These are phyloP conservation scores for Platichthys stellatus DNA, from an alignment of 2,113 vertebrate genomes.

Conservation along the genomic window DNA sequence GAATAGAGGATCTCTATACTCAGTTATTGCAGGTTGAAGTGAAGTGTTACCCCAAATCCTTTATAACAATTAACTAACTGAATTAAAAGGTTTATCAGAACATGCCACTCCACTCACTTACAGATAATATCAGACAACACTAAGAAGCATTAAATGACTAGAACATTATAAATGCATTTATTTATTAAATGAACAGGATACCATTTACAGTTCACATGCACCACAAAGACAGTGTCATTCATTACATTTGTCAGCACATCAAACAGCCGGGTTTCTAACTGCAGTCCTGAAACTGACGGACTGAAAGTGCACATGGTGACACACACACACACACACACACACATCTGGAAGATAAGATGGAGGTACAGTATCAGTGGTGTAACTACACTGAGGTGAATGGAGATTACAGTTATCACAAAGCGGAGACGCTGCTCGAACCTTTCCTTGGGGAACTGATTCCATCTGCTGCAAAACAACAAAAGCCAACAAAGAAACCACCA, in stretches of 20 bases:
- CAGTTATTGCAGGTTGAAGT: neutral
- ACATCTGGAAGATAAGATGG: conserved; percentile 75
- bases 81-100: neutral
- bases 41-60: neutral
- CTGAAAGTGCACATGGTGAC: neutral
- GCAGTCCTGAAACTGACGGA: neutral
- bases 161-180: neutral
- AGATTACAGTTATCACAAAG: conserved; percentile 62
- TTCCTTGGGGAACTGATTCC: conserved; percentile 3
- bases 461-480: conserved; percentile 9
- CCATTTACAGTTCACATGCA: neutral
- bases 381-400: conserved; percentile 33
- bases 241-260: neutral
- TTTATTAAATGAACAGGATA: neutral
- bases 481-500: neutral
- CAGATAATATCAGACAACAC: neutral
- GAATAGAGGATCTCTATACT: neutral
- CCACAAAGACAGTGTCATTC: neutral
- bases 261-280: too few relatives aligned
- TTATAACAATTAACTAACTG: neutral
- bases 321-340: conserved; percentile 22
- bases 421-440: conserved; percentile 35
- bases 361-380: conserved; percentile 53
- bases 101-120: neutral
- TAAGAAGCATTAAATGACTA: neutral